These are phyloP conservation scores for Callyntrura sp. DNA, from an alignment of 2,888 invertebrate species.

Conservation along the genomic window DNA sequence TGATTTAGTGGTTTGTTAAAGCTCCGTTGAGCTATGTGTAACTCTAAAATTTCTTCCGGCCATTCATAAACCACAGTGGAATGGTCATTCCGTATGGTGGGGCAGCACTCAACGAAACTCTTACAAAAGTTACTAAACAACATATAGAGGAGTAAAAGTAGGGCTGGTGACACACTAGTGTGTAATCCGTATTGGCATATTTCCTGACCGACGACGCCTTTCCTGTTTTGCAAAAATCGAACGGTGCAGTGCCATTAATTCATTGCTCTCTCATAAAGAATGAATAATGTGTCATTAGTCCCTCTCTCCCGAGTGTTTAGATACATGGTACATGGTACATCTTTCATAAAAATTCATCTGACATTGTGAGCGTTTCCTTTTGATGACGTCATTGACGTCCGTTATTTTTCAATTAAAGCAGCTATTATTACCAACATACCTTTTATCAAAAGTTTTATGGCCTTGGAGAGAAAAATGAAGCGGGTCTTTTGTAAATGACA, in stretches of 20 bases:
- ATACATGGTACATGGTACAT: too few relatives aligned
- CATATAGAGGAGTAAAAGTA: not conserved
- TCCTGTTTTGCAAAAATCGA: slow-evolving; percentile 12
- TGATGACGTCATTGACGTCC: too few relatives aligned
- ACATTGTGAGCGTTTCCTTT: too few relatives aligned
- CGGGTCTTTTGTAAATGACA: not conserved
- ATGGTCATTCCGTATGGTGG: not conserved
- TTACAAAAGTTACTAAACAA: not conserved
- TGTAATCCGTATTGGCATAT: not conserved
- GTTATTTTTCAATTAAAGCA: not conserved
- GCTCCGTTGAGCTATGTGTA: too few relatives aligned
- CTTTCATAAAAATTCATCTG: too few relatives aligned
- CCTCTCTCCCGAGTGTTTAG: too few relatives aligned
- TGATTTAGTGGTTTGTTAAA: slow-evolving; percentile 12
- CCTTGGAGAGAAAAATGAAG: not conserved
- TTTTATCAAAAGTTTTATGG: not conserved
- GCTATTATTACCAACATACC: not conserved
- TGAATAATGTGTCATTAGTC: not conserved
- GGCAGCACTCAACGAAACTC: not conserved
- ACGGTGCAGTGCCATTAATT: not conserved
- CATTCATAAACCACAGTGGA: slow-evolving; percentile 2
- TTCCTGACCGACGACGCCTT: not conserved
- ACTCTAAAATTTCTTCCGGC: slow-evolving; percentile 37
- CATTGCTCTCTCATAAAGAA: not conserved
- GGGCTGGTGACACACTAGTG: not conserved